Conservation (phyloP, 2,888 invertebrate species). For the Anthophora plumipes region DNA sequence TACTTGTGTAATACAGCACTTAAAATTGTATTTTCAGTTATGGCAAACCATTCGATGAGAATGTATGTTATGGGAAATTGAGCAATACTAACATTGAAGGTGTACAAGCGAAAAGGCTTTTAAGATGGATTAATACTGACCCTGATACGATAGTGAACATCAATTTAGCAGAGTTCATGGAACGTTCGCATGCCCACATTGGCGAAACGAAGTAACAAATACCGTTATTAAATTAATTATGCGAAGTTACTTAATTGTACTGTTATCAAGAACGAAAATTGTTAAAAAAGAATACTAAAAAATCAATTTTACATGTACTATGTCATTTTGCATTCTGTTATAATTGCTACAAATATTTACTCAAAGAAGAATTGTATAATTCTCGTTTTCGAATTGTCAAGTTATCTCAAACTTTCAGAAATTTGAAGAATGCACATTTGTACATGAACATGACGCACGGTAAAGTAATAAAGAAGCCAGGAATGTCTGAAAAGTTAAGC, state of each 20-base stretch:
- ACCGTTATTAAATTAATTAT: neutral
- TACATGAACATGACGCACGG: slow-evolving; percentile 27
- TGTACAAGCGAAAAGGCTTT: slow-evolving; percentile 57
- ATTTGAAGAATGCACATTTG: slow-evolving; percentile 12
- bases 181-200: slow-evolving; percentile 47
- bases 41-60: slow-evolving; percentile 61
- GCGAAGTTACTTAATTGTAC: neutral
- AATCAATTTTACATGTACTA: neutral
- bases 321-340: neutral
- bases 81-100: slow-evolving; percentile 48
- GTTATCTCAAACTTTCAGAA: slow-evolving; percentile 34
- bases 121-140: slow-evolving; percentile 67
- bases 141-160: slow-evolving; percentile 59
- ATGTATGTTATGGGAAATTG: slow-evolving; percentile 62
- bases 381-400: neutral
- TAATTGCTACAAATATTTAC: neutral
- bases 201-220: slow-evolving; percentile 57
- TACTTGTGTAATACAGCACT: slow-evolving; percentile 1
- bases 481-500: slow-evolving; percentile 2
- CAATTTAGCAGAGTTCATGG: slow-evolving; percentile 67
- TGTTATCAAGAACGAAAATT: too few species aligned
- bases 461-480: slow-evolving; percentile 6
- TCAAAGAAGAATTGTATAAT: neutral
- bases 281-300: neutral
- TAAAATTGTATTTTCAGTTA: slow-evolving; percentile 63